Base-by-base conservation (phyloP, 2,113 vertebrate genomes). In the Ceyx margarethae region DNA sequence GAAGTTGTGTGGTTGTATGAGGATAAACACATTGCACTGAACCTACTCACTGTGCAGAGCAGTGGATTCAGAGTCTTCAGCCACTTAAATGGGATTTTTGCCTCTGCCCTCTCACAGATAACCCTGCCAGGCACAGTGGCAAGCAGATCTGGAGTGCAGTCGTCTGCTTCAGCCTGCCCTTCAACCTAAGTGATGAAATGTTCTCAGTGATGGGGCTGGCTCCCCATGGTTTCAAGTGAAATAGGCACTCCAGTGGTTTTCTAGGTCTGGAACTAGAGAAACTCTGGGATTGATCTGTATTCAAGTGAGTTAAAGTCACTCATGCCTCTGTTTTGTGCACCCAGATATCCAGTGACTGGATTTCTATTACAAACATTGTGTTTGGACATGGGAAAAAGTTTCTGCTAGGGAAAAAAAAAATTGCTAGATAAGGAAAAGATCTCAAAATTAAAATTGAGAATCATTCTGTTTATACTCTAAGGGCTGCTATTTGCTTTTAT, bases 391-490 rank as follows among this genome's bases (percentile, higher is more conserved):
- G 50, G 50, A 54, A 69, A 46, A 87, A 8, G 28, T 81, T 82
- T 85, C 65, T 91, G 29, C 43, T 62, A 81, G 21, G 50, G 40
- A 31, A 51, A 89, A 95, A 91, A 95, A 95, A 66, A 71, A 67
- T 96, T 85, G 60, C 62, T 85, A 88, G 91, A 82, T 78, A 84
- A 85, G 91, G 61, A 91, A 91, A 73, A 83, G 66, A 90, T 90
- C 64, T 91, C 62, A 85, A 94, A 83, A 82, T 86, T 81, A 82
- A 87, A 94, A 65, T 90, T 46, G 37, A 96, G 76, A 91, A 58
- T 86, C 37, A 48, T 90, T 95, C 91, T 96, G 93, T 96, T 97
- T 96, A 92, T 94, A 62, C 19, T 84, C 19, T 51, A n/a, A 72
- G 42, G 80, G 42, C 93, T 71, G 23, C 40, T 82, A 5, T 92